Conservation (phyloP, 2,888 invertebrate genomes). For the Gisinianus flammeolus region DNA sequence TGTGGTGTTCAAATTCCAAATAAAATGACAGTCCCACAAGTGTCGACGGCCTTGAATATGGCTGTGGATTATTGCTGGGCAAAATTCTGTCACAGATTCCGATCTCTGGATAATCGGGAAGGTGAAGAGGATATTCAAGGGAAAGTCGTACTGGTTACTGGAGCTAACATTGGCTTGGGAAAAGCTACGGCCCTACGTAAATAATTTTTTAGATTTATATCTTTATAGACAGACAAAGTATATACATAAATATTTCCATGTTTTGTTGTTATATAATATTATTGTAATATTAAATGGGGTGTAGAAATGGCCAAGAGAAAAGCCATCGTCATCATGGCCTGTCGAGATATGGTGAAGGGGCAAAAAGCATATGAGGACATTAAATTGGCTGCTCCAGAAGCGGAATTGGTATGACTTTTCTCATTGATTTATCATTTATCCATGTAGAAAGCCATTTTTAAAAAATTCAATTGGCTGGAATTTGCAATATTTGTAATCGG, state of each 20-base stretch:
- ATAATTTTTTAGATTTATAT: no score
- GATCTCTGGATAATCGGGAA: neutral
- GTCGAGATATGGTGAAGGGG: constrained; percentile 31
- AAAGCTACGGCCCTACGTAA: constrained; percentile 43
- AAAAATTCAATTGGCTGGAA: neutral
- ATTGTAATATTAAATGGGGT: no score
- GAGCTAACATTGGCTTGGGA: constrained; percentile 41
- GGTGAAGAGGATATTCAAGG: constrained; percentile 33
- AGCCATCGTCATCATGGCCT: constrained; percentile 51
- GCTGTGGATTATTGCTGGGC: constrained; percentile 19
- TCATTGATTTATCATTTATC: neutral
- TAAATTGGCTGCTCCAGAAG: neutral
- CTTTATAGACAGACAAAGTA: no score
- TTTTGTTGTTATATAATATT: no score
- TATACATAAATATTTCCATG: no score
- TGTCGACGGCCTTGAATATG: neutral
- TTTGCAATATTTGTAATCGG: neutral
- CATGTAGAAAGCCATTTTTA: neutral
- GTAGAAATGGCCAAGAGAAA: constrained; percentile 52
- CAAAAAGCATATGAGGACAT: constrained; percentile 32
- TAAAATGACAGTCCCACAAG: neutral
- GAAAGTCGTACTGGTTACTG: constrained; percentile 36
- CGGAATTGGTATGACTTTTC: constrained; percentile 15
- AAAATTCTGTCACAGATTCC: constrained; percentile 6
- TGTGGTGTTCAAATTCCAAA: no score